phyloP scores from a whole-genome alignment of 2,113 vertebrate genomes.

The Dolichallabes microphthalmus region DNA sequence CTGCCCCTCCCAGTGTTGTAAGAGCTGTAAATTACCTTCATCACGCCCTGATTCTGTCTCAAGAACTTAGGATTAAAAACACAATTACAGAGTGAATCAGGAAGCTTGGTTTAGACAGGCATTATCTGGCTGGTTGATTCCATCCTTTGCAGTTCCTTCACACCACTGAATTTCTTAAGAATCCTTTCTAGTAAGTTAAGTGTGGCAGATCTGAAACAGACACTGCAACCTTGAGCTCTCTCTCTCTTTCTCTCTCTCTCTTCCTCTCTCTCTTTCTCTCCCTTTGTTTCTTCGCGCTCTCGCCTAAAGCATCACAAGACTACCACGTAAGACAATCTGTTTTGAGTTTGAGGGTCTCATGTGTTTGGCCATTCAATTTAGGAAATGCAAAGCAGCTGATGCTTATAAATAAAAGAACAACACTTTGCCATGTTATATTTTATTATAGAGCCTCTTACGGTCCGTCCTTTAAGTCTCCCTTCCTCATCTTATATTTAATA shows the following conservation, averaged over 20 bases:
- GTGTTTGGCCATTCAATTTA: conserved; percentile 59
- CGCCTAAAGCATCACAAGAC: conserved; percentile 61
- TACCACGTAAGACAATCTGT: conserved; percentile 66
- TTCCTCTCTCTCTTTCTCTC: conserved; percentile 35
- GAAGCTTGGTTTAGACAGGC: conserved; percentile 46
- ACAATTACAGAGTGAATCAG: conserved; percentile 32
- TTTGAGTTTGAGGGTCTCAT: conserved; percentile 68
- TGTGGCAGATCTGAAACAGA: conserved; percentile 57
- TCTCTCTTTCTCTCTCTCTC: conserved; percentile 12
- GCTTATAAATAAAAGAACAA: conserved; percentile 72
- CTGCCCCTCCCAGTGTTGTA: background rate
- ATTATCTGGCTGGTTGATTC: conserved; percentile 41
- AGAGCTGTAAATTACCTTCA: conserved; percentile 24
- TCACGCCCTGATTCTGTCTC: conserved; percentile 20
- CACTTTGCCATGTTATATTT: conserved; percentile 59
- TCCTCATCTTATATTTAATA: conserved; percentile 51
- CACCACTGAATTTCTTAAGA: conserved; percentile 55
- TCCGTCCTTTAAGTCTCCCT: conserved; percentile 25
- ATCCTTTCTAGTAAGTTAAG: conserved; percentile 50
- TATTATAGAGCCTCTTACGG: conserved; percentile 58
- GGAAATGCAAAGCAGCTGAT: conserved; percentile 66
- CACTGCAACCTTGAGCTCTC: conserved; percentile 60
- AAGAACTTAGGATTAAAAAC: conserved; percentile 8
- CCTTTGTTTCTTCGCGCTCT: conserved; percentile 49
- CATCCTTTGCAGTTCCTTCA: conserved; percentile 42